Conservation (phyloP, 2,888 invertebrate genomes). For the Ectemnius continuus region DNA sequence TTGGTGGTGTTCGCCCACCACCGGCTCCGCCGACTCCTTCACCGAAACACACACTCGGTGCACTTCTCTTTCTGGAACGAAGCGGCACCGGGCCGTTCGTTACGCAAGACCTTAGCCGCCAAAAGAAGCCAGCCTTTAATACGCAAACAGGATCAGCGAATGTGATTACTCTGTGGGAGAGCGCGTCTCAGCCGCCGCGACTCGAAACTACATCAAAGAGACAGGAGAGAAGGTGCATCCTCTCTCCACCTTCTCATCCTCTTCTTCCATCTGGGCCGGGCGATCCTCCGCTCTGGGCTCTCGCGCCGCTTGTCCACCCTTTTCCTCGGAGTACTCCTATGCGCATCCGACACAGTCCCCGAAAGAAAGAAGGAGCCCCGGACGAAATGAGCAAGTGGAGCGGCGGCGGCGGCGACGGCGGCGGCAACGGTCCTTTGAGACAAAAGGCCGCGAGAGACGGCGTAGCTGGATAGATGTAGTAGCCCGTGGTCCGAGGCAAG, state of each 20-base stretch:
- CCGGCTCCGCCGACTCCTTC: background rate
- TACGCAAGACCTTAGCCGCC: background rate
- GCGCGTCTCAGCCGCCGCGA: background rate
- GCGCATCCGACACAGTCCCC: constrained; percentile 45
- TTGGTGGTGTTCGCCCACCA: background rate
- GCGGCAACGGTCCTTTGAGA: constrained; percentile 74
- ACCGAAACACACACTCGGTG: background rate
- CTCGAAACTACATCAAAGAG: constrained; percentile 3
- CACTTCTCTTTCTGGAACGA: background rate
- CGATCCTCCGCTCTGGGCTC: background rate
- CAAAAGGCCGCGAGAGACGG: constrained; percentile 66
- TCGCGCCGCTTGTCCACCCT: constrained; percentile 6
- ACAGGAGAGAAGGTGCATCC: constrained; percentile 2
- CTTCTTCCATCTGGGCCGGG: constrained; percentile 1
- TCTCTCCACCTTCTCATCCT: background rate
- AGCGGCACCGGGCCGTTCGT: background rate
- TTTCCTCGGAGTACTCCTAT: too few species aligned
- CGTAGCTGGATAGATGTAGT: constrained; percentile 36
- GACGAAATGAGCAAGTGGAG: constrained; percentile 72
- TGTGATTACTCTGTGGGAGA: constrained; percentile 1
- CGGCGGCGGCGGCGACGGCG: too few species aligned
- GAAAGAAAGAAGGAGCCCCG: constrained; percentile 62
- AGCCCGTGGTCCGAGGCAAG: constrained; percentile 45
- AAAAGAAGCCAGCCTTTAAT: background rate
- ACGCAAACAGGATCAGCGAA: constrained; percentile 1